Conservation (phyloP, 2,797 vertebrate genomes). For the Limosa lapponica region DNA sequence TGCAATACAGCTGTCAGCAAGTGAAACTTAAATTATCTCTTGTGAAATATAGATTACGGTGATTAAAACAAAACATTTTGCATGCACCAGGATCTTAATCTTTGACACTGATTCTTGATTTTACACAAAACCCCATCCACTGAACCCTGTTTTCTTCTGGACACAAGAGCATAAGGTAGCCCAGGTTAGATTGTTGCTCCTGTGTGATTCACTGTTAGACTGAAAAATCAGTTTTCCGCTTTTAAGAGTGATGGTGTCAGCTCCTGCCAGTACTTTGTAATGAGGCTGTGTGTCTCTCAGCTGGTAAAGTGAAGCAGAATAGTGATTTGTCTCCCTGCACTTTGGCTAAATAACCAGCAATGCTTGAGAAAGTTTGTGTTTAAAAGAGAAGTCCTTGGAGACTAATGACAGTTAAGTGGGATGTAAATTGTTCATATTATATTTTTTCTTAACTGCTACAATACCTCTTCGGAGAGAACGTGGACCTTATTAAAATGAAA, state of each 20-base stretch:
- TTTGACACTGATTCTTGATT: background rate
- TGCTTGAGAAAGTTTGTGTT: background rate
- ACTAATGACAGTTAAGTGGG: background rate
- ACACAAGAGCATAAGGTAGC: background rate
- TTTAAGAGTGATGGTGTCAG: background rate
- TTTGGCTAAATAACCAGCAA: background rate
- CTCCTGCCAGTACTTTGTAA: background rate
- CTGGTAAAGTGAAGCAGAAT: background rate
- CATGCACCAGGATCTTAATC: background rate
- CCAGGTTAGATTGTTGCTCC: background rate
- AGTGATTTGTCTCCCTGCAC: background rate
- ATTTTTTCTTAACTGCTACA: background rate
- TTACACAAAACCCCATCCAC: background rate
- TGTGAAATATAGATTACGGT: background rate
- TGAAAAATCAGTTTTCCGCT: background rate
- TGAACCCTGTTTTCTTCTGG: background rate
- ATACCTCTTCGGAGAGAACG: background rate
- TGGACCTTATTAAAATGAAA: background rate
- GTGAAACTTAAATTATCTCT: background rate
- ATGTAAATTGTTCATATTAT: background rate
- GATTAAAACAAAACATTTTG: background rate
- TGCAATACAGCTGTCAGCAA: background rate
- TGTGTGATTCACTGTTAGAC: background rate
- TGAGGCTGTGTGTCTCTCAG: background rate
- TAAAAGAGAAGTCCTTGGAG: background rate